Base-by-base conservation (phyloP, 2,797 vertebrate genomes). In the Syngnathus rostellatus region DNA sequence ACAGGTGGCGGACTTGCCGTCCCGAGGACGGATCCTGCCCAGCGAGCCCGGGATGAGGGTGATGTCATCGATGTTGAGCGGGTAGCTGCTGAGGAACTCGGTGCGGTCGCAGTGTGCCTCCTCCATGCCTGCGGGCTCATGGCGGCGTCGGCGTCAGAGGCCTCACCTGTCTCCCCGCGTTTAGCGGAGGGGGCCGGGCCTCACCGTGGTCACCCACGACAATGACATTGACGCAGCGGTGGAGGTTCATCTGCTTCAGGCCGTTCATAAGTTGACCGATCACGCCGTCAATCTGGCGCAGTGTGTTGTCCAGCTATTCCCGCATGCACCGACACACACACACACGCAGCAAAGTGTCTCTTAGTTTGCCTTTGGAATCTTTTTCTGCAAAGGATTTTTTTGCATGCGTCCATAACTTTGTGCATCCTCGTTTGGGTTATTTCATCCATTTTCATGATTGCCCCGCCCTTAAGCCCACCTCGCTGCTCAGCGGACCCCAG, bases 231-330 rank as follows among this genome's bases (percentile, higher is more conserved):
- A 95, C 93, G 75, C 97, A 99, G 66, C 94, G 93, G 69, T 99
- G 95, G 9, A 99, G 91, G 71, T 94, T 94, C 88, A 97, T 84
- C 73, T 99, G 97, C 75, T 99, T 99, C 78, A 99, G 84, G 0
- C 97, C 97, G 48, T 98, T 95, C 97, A 99, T 95, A 78, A 99
- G 84, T 43, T 98, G 95, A 46, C 97, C 97, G 16, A 99, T 92
- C 67, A 93, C 90, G 86, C 91, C 94, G 77, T 99, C 97, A 40
- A 98, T 94, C 71, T 96, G 94, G 68, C 89, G 93, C 78, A 99
- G 85, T 37, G 95, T 93, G 81, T 94, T 94, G 72, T 93, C 93
- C 91, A 99, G 89, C 96, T 99, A 5, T 6, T 55, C 10, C 46
- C n/a, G 38, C 60, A 25, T 54, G 43, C 55, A 31, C 65, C 23